phyloP scores from a whole-genome alignment of 2,888 invertebrate species.

The Mechanitis messenoides region DNA sequence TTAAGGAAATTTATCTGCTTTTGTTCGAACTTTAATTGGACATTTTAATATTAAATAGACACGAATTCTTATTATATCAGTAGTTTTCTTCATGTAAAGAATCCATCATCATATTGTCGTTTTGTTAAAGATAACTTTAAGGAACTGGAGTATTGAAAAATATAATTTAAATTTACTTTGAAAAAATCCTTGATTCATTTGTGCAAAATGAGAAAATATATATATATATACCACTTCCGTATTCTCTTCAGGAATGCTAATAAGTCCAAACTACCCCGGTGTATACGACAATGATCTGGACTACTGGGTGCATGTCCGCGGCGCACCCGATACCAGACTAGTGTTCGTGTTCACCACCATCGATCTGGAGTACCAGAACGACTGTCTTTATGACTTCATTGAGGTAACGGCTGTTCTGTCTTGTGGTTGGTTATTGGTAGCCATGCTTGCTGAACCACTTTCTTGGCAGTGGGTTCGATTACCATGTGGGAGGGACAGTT shows the following conservation, averaged over 20 bases:
- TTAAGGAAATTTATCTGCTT: not conserved
- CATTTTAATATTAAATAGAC: too few species aligned
- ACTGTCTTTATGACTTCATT: slow-evolving; percentile 88
- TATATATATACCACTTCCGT: not conserved
- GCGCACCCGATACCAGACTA: slow-evolving; percentile 80
- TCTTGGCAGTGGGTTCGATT: too few species aligned
- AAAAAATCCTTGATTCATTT: too few species aligned
- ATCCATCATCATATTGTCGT: too few species aligned
- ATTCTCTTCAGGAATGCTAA: slow-evolving; percentile 73
- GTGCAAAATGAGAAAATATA: not conserved
- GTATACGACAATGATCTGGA: slow-evolving; percentile 84
- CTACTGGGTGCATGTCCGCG: slow-evolving; percentile 81
- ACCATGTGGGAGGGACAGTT: too few species aligned
- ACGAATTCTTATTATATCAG: too few species aligned
- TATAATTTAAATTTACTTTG: too few species aligned
- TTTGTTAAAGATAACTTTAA: too few species aligned
- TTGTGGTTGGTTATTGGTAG: too few species aligned
- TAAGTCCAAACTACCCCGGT: slow-evolving; percentile 83
- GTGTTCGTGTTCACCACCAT: slow-evolving; percentile 82
- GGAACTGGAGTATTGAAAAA: too few species aligned
- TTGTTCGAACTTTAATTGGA: not conserved
- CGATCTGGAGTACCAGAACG: slow-evolving; percentile 84
- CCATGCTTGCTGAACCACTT: too few species aligned
- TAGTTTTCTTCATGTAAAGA: too few species aligned
- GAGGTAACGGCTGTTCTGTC: slow-evolving; percentile 65